Conservation (phyloP, 2,797 vertebrate species). For the Falco biarmicus region DNA sequence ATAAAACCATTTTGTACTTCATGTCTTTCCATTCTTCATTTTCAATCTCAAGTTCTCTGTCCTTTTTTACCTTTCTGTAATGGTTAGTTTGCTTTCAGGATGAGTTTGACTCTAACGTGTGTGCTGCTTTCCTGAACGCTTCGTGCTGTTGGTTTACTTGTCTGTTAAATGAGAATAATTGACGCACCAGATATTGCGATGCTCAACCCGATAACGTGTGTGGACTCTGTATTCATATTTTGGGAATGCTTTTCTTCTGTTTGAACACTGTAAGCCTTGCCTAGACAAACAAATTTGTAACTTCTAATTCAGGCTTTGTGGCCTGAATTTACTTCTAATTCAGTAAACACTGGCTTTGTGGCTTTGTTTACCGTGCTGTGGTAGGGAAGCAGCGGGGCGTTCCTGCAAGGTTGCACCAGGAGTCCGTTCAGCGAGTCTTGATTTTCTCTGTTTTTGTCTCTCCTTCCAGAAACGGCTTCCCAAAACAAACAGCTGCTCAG, state of each 20-base stretch:
- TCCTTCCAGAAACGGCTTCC: constrained; percentile 92
- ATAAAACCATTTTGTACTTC: background rate
- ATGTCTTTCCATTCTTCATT: background rate
- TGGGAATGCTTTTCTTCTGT: background rate
- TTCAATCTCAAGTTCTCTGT: background rate
- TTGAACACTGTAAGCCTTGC: background rate
- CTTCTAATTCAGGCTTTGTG: background rate
- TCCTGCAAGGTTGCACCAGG: background rate
- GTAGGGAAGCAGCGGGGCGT: fast-evolving
- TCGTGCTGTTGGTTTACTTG: background rate
- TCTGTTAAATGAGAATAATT: background rate
- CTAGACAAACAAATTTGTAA: background rate
- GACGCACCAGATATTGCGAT: background rate
- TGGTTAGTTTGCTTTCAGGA: background rate
- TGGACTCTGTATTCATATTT: background rate
- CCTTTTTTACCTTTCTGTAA: background rate
- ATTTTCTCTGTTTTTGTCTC: background rate
- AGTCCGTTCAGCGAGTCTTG: background rate
- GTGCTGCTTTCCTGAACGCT: background rate
- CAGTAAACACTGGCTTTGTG: background rate
- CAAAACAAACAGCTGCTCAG: constrained; percentile 96
- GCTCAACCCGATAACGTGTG: background rate
- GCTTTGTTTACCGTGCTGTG: fast-evolving
- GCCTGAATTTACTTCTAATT: too few relatives aligned
- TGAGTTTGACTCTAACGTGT: background rate